Conservation (phyloP, 2,888 invertebrate species). For the Xylophagus ater region DNA sequence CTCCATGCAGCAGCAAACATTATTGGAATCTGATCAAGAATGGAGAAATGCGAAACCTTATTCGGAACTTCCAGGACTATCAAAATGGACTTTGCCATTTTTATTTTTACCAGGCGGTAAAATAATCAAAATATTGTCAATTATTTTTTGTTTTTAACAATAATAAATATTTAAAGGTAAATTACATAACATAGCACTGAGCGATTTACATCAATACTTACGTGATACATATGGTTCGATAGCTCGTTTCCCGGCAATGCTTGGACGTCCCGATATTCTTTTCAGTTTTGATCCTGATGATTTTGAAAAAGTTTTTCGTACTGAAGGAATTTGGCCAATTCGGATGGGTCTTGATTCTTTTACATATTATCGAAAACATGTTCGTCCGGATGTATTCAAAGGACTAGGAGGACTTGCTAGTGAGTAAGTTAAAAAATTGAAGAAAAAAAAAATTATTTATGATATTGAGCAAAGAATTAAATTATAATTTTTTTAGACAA, state of each 20-base stretch:
- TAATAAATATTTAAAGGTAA: constrained; percentile 20
- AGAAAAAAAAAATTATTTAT: background rate
- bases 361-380: constrained; percentile 34
- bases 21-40: constrained; percentile 19
- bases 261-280: constrained; percentile 32
- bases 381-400: constrained; percentile 35
- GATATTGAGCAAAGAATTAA: too few species aligned
- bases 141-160: background rate
- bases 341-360: constrained; percentile 38
- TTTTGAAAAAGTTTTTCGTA: constrained; percentile 38
- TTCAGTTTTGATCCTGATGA: constrained; percentile 45
- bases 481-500: constrained; percentile 38
- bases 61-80: constrained; percentile 27
- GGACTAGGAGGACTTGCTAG: constrained; percentile 29
- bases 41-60: constrained; percentile 28
- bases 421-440: constrained; percentile 28
- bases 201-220: constrained; percentile 25
- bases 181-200: constrained; percentile 24
- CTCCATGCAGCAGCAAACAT: background rate
- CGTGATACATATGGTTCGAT: constrained; percentile 36
- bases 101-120: constrained; percentile 30
- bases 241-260: constrained; percentile 36
- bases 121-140: background rate
- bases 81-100: constrained; percentile 20
- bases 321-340: constrained; percentile 41